Percentiles rank a stretch among this genome's conserved stretches.
Evolutionary conservation across 2,113 vertebrate genomes (phyloP).

Genomic region (Amphiprion ocellaris): DNA sequence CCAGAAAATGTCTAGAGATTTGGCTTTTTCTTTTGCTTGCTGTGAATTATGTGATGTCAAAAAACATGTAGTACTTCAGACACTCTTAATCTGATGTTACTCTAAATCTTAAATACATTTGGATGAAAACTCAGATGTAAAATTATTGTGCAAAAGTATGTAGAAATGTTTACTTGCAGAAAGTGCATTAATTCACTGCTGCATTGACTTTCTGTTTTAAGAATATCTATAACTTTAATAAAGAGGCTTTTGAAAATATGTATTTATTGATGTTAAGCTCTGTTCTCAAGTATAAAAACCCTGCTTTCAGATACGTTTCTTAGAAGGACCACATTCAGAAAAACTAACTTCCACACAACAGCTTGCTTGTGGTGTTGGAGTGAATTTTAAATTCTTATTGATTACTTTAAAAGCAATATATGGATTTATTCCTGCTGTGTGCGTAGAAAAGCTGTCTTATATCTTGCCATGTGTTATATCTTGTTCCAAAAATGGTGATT

Average conservation of each 20-base stretch:
- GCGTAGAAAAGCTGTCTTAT: neutral
- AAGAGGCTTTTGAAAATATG: too few relatives aligned
- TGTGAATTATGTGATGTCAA: too few relatives aligned
- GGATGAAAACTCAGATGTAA: neutral
- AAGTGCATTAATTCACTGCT: neutral
- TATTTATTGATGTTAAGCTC: too few relatives aligned
- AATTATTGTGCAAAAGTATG: neutral
- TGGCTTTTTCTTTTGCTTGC: too few relatives aligned
- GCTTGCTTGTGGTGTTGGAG: slow-evolving; percentile 13
- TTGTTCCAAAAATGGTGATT: slow-evolving; percentile 32
- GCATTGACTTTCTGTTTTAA: neutral
- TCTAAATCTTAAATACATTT: neutral
- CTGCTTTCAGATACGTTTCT: slow-evolving; percentile 1
- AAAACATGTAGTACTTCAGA: too few relatives aligned
- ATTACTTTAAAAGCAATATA: slow-evolving; percentile 34
- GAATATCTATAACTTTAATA: neutral
- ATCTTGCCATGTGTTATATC: slow-evolving; percentile 15
- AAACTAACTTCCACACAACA: slow-evolving; percentile 1
- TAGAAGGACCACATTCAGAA: neutral
- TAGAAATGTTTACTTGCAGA: neutral
- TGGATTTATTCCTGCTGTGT: slow-evolving; percentile 7
- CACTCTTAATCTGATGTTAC: too few relatives aligned
- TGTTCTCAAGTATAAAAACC: slow-evolving; percentile 12
- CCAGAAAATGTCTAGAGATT: too few relatives aligned
- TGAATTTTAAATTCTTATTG: slow-evolving; percentile 28